Conservation (phyloP, 1,140 invertebrate species). For the Danaus plexippus region DNA sequence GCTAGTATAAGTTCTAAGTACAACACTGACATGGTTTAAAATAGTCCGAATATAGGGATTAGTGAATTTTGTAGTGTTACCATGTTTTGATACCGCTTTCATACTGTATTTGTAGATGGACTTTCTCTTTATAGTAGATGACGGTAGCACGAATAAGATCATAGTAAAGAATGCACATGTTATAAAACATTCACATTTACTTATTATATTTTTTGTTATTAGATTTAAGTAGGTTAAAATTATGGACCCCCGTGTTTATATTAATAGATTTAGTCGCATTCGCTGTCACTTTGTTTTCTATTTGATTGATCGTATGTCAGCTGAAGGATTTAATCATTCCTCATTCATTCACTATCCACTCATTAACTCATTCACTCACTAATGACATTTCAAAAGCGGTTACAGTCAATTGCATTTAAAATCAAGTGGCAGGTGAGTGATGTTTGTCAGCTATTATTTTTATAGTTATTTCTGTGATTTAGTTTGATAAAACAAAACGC, state of each 20-base stretch:
- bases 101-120: slow-evolving; percentile 27
- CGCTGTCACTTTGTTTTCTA: slow-evolving; percentile 20
- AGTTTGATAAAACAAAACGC: slow-evolving; percentile 55
- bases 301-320: neutral
- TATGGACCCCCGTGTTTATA: slow-evolving; percentile 31
- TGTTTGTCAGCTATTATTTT: slow-evolving; percentile 34
- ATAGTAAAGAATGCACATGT: slow-evolving; percentile 64
- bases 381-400: too few relatives aligned
- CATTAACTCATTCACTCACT: too few relatives aligned
- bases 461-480: slow-evolving; percentile 63
- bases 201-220: slow-evolving; percentile 70
- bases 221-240: slow-evolving; percentile 54
- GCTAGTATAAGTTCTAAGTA: too few relatives aligned
- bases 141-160: slow-evolving; percentile 46
- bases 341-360: slow-evolving; percentile 1
- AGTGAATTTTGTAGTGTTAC: slow-evolving; percentile 8
- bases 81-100: slow-evolving; percentile 38
- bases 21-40: neutral
- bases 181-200: slow-evolving; percentile 64
- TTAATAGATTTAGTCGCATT: slow-evolving; percentile 26
- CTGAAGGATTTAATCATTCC: neutral
- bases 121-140: slow-evolving; percentile 31
- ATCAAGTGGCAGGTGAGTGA: slow-evolving; percentile 21
- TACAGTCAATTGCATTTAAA: slow-evolving; percentile 8
- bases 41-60: slow-evolving; percentile 7